Base-by-base conservation (phyloP, 2,888 invertebrate species). In the Merodon equestris region DNA sequence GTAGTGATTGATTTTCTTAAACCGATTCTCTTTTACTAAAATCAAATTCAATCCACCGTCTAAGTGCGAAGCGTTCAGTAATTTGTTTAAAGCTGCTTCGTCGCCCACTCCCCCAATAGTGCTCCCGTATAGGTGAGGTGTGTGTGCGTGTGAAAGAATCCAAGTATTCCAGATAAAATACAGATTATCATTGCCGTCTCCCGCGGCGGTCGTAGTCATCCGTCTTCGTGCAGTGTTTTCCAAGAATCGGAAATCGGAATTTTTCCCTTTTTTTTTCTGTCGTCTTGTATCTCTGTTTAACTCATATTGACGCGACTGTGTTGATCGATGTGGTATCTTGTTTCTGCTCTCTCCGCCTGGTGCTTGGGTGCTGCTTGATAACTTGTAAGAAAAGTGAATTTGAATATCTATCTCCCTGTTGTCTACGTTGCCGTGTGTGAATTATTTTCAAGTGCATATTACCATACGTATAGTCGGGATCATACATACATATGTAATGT, bases 1-100 rank as follows among this genome's bases (percentile, higher is more conserved):
- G 79, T 79, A 79, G 77, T 79, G 79, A 79, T 79, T 79, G 79
- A 73, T 79, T 79, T 79, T 79, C 60, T 77, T 67, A 68, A 76
- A 67, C 60, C 54, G 51, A 27, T 79, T 68, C 73, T 79, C 58
- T 60, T 74, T 64, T 40, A 27, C 7, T 79, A 57, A 17, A 64
- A 68, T 73, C 44, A 68, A 79, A 27, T 73, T 79, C 64, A 73
- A 79, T 77, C 42, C 57, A 56, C 60, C 44, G 54, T 56, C 44
- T 38, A 66, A 66, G 40, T 44, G 40, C 56, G 19, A 66, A 72
- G 5, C 47, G 17, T 27, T 5, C 15, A 54, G 19, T 50, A 27
- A 27, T 27, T 40, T 44, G 64, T 61, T 27, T 72, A 53, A 45
- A 72, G 72, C 27, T 67, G 66, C 67, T 72, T 57, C 56, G 63